Conservation (phyloP, 2,113 vertebrate species). For the Cololabis saira region DNA sequence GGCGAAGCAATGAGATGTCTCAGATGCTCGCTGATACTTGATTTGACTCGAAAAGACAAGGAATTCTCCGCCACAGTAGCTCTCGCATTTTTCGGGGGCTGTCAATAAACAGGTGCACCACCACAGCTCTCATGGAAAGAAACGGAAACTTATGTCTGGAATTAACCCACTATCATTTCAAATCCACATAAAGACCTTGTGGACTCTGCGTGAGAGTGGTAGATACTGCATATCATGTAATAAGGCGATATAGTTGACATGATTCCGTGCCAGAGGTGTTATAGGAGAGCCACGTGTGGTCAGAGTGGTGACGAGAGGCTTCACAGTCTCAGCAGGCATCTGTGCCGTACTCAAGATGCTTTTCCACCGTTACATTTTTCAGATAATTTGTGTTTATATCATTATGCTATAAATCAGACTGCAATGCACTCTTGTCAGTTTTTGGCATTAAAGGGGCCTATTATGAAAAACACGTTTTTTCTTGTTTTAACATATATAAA, state of each 20-base stretch:
- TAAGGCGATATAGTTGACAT: background rate
- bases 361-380: slow-evolving; percentile 41
- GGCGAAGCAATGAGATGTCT: slow-evolving; percentile 69
- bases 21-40: slow-evolving; percentile 57
- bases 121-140: slow-evolving; percentile 55
- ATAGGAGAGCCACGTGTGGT: slow-evolving; percentile 64
- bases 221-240: slow-evolving; percentile 13
- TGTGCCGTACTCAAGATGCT: slow-evolving; percentile 41
- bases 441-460: too few species aligned
- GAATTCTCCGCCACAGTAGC: slow-evolving; percentile 45
- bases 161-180: slow-evolving; percentile 52
- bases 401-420: slow-evolving; percentile 5
- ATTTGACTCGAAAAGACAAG: slow-evolving; percentile 52
- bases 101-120: slow-evolving; percentile 72
- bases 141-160: slow-evolving; percentile 41
- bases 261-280: slow-evolving; percentile 57
- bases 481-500: too few species aligned
- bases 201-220: slow-evolving; percentile 16
- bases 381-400: slow-evolving; percentile 38
- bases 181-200: slow-evolving; percentile 63
- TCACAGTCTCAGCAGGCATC: slow-evolving; percentile 52
- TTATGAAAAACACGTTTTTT: too few species aligned
- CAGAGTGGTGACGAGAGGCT: slow-evolving; percentile 67
- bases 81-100: slow-evolving; percentile 55
- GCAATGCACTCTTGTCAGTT: background rate